Base-by-base conservation (phyloP, 2,888 invertebrate species). In the Cerastis leucographa region DNA sequence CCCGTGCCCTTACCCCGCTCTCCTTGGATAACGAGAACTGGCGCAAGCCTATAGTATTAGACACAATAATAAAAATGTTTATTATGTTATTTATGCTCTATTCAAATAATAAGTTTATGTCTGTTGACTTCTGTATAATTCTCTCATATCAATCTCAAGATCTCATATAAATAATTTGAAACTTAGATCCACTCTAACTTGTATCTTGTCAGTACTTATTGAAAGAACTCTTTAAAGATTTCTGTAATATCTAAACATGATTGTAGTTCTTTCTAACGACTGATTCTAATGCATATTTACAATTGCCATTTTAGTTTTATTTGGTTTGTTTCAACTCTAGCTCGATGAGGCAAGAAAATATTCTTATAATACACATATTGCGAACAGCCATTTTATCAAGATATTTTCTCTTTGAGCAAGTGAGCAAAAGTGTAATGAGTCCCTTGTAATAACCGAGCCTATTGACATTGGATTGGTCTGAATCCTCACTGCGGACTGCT, bases 151-250 rank as follows among this genome's bases (percentile, higher is more conserved):
- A n/a, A n/a, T n/a, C n/a, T n/a, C n/a, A n/a, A n/a, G n/a, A n/a
- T n/a, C n/a, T n/a, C n/a, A 71, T 71, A 59, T 59, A 51, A 71
- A 71, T 78, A 78, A 66, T 51, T 78, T 49, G 12, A 35, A 78
- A 78, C 65, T 71, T n/a, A 35, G 49, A 44, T 65, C 71, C 5
- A 19, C 1, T 59, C 19, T 17, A 59, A 29, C 17, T 59, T 29
- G 59, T 22, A 49, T 44, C 42, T 76, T 49, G 1, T 54, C 25
- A 54, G 46, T 25, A 29, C 22, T 49, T 59, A 49, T 49, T 42
- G 49, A 14, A 51, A 44, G 12, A 17, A 42, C 65, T 29, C 14
- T 76, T 67, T 76, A 25, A 8, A 3, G 8, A 76, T 25, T 49
- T 68, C 11, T 76, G 19, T 29, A 42, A 61, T 22, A 51, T 19